These are phyloP conservation scores for Lasioglossum leucozonium DNA, from an alignment of 2,888 invertebrate genomes.

Conservation along the genomic window DNA sequence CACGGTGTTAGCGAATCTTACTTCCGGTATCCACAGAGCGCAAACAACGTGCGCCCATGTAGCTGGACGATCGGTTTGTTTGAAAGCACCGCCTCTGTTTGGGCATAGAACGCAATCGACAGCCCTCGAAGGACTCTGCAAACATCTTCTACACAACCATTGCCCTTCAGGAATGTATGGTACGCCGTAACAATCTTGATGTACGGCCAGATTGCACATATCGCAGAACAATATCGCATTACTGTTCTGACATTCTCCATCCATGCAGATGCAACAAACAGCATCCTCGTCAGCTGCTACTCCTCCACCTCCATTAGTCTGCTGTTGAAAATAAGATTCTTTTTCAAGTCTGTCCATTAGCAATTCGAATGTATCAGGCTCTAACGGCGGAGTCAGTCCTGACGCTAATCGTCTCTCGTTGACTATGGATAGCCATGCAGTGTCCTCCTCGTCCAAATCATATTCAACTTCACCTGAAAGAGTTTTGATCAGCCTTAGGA, in stretches of 20 bases:
- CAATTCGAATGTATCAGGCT: constrained; percentile 95
- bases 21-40: constrained; percentile 99
- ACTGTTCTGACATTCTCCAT: constrained; percentile 99
- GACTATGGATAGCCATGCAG: constrained; percentile 95
- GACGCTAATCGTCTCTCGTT: constrained; percentile 93
- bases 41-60: constrained; percentile 99
- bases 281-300: constrained; percentile 98
- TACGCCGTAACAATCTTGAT: constrained; percentile 99
- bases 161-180: constrained; percentile 99
- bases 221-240: constrained; percentile 99
- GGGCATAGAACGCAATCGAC: constrained; percentile 99
- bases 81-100: constrained; percentile 99
- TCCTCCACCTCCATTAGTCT: constrained; percentile 88
- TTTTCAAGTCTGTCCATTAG: constrained; percentile 99
- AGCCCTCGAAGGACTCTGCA: constrained; percentile 97
- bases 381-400: constrained; percentile 89
- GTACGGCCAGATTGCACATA: constrained; percentile 99
- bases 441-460: constrained; percentile 99
- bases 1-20: constrained; percentile 98
- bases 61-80: constrained; percentile 95
- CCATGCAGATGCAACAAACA: constrained; percentile 99
- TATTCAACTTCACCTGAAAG: constrained; percentile 90
- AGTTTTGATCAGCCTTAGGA: not conserved
- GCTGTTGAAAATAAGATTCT: constrained; percentile 96
- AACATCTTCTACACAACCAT: constrained; percentile 98